phyloP scores from a whole-genome alignment of 2,797 vertebrate species.

The Halcyon chelicuti region DNA sequence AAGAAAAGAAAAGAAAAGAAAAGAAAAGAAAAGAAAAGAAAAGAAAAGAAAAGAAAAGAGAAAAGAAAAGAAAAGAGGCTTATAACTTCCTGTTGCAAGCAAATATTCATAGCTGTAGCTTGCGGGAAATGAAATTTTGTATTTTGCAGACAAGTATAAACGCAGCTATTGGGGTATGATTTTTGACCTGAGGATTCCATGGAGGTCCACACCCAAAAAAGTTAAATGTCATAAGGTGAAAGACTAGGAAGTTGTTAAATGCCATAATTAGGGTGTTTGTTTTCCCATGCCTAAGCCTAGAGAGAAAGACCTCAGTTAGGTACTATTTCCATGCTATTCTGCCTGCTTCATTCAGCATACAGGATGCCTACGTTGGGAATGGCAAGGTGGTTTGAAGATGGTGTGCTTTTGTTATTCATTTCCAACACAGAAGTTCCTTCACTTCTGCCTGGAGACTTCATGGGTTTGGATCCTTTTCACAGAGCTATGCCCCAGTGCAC shows the following conservation, averaged over 20 bases:
- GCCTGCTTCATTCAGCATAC: neutral
- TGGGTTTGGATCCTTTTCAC: neutral
- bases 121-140: no score
- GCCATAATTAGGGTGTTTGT: neutral
- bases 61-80: neutral
- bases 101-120: neutral
- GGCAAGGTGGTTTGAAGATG: neutral
- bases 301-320: neutral
- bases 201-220: neutral
- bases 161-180: neutral
- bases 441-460: neutral
- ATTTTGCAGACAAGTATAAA: neutral
- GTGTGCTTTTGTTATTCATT: neutral
- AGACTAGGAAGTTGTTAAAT: neutral
- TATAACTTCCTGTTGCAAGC: neutral
- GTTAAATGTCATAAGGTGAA: neutral
- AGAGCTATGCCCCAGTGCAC: neutral
- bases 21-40: no score
- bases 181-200: neutral
- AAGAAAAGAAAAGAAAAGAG: no score
- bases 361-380: rapidly evolving
- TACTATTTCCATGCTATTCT: neutral
- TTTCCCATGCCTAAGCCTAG: neutral
- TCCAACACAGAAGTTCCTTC: neutral
- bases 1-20: no score